phyloP scores from a whole-genome alignment of 2,113 vertebrate genomes.

The Xenopus tropicalis region DNA sequence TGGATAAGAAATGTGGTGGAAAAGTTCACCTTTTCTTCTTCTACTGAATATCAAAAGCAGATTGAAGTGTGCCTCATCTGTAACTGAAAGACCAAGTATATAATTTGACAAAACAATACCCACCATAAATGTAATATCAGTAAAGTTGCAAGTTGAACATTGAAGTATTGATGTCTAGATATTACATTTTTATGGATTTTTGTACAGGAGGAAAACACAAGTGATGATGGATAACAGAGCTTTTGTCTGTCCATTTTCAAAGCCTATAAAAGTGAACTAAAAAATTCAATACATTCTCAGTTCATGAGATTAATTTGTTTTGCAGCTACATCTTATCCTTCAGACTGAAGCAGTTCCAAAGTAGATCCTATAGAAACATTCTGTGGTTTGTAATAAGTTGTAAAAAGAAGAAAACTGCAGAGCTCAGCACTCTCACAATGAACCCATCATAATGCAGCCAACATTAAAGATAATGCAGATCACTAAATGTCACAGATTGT shows the following conservation, averaged over 20 bases:
- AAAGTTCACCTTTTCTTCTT: background rate
- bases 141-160: slow-evolving; percentile 39
- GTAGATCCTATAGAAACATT: slow-evolving; percentile 21
- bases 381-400: slow-evolving; percentile 24
- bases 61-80: slow-evolving; percentile 23
- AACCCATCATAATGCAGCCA: slow-evolving; percentile 16
- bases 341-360: slow-evolving; percentile 10
- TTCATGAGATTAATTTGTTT: slow-evolving; percentile 45
- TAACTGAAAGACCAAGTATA: slow-evolving; percentile 35
- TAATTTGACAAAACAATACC: slow-evolving; percentile 44
- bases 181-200: slow-evolving; percentile 45
- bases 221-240: slow-evolving; percentile 40
- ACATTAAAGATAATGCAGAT: slow-evolving; percentile 20
- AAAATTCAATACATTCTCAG: slow-evolving; percentile 41
- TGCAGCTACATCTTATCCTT: slow-evolving; percentile 35
- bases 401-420: slow-evolving; percentile 29
- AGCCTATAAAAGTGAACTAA: slow-evolving; percentile 35
- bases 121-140: slow-evolving; percentile 43
- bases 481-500: slow-evolving; percentile 3
- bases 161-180: slow-evolving; percentile 43
- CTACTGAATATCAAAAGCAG: slow-evolving; percentile 17
- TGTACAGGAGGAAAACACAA: slow-evolving; percentile 35
- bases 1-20: background rate
- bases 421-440: slow-evolving; percentile 12
- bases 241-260: slow-evolving; percentile 43